Conservation (phyloP, 2,113 vertebrate species). For the Puma concolor region DNA sequence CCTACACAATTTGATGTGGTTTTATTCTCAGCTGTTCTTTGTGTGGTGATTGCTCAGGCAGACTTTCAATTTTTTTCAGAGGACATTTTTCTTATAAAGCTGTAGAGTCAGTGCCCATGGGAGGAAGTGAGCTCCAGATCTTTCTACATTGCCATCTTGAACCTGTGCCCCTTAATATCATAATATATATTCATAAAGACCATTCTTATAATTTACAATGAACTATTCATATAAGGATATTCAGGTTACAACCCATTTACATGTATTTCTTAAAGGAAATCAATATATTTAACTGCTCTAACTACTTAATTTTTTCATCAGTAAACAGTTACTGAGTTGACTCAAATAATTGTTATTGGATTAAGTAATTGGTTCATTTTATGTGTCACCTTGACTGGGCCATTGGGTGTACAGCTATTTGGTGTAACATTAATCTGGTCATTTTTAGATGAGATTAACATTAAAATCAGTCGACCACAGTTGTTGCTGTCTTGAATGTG, state of each 20-base stretch:
- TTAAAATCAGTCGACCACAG: neutral
- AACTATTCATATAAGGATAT: neutral
- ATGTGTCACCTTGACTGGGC: neutral
- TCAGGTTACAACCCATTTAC: neutral
- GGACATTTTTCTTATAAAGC: neutral
- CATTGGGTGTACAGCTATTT: neutral
- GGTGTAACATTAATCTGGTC: neutral
- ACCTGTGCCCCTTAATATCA: neutral
- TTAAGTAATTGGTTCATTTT: neutral
- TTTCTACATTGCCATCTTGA: neutral
- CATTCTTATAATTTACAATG: neutral
- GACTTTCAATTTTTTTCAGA: neutral
- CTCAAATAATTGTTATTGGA: neutral
- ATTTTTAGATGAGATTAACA: neutral
- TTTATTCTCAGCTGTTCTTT: neutral
- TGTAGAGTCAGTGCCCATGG: neutral
- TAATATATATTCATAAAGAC: neutral
- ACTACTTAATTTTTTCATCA: neutral
- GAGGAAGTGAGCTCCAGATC: neutral
- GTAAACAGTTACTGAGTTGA: neutral
- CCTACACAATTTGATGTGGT: neutral
- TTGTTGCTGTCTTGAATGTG: neutral
- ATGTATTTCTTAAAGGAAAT: neutral
- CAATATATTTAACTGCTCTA: neutral
- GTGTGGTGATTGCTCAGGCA: neutral